Base-by-base conservation (phyloP, 2,888 invertebrate species). In the Cremastinae sp. region DNA sequence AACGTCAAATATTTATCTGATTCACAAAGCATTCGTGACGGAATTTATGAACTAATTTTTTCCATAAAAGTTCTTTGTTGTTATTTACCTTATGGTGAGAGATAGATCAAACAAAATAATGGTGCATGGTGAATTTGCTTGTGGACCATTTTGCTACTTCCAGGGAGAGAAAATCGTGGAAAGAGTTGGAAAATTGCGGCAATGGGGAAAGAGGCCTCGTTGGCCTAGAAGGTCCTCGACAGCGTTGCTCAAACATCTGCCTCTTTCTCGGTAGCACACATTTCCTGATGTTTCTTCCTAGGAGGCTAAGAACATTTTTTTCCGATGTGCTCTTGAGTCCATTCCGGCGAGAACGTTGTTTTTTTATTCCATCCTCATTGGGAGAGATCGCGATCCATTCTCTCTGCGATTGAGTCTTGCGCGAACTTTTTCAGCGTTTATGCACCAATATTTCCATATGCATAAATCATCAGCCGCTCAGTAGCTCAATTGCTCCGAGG, bases 211-310 rank as follows among this genome's bases (percentile, higher is more conserved):
- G 70, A 78, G 71, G 70, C 69, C 74, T 39, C 28, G 81, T 78
- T 69, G 83, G 80, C 83, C 82, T 81, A 75, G 81, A 78, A 81
- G 84, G 80, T 81, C 84, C 85, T 84, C 83, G 84, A 86, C 85
- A 83, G 82, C 79, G 78, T 80, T 77, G 75, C 80, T 86, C 86
- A 83, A 84, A 82, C 86, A 86, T 85, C 86, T 85, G 86, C 76
- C 75, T 73, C 61, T 81, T 64, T 78, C 78, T 71, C 74, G 55
- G 74, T 69, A 78, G 82, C 28, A 83, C 80, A 82, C 80, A 79
- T 80, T 81, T 81, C 79, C 78, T 70, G 58, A 53, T 65, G 53
- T 47, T 59, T 74, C 65, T 65, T 70, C 73, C 62, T 80, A 68
- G 78, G 73, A 79, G 68, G 74, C 75, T 79, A 71, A 61, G 62